Conservation (phyloP, 2,888 invertebrate genomes). For the Scaptomyza reducta region DNA sequence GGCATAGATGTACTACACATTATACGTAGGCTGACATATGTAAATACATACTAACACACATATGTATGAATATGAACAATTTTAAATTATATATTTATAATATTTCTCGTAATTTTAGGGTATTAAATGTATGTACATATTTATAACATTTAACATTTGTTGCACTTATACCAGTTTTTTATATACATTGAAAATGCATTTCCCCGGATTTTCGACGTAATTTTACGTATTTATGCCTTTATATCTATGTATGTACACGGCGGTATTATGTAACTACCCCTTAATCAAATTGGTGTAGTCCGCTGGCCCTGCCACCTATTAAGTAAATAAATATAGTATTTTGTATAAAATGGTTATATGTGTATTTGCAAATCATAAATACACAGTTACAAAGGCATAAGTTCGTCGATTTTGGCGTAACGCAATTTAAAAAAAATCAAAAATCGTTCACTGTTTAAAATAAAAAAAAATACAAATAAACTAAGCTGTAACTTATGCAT, state of each 20-base stretch:
- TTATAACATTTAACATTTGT: constrained; percentile 39
- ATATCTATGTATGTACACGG: constrained; percentile 27
- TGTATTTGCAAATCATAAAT: constrained; percentile 20
- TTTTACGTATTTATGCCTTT: constrained; percentile 39
- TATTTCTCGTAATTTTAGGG: constrained; percentile 10
- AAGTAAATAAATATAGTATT: constrained; percentile 24
- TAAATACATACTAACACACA: constrained; percentile 25
- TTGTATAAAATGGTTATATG: constrained; percentile 22
- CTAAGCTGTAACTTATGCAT: constrained; percentile 4
- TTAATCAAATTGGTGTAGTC: constrained; percentile 14
- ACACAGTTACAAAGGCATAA: constrained; percentile 18
- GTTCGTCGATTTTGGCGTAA: constrained; percentile 21
- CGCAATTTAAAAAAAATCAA: constrained; percentile 6
- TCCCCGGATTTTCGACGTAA: constrained; percentile 33
- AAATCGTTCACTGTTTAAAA: constrained; percentile 1
- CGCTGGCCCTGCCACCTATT: constrained; percentile 31
- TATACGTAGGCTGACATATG: constrained; percentile 18
- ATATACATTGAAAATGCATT: constrained; percentile 48
- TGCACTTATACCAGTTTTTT: constrained; percentile 48
- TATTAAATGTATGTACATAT: constrained; percentile 24
- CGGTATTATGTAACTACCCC: constrained; percentile 17
- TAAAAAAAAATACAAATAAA: constrained; percentile 9
- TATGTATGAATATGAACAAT: constrained; percentile 11
- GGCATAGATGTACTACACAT: constrained; percentile 17
- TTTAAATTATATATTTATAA: constrained; percentile 23